Evolutionary conservation across 2,113 vertebrate genomes (phyloP).

Genomic region (Gopherus flavomarginatus): DNA sequence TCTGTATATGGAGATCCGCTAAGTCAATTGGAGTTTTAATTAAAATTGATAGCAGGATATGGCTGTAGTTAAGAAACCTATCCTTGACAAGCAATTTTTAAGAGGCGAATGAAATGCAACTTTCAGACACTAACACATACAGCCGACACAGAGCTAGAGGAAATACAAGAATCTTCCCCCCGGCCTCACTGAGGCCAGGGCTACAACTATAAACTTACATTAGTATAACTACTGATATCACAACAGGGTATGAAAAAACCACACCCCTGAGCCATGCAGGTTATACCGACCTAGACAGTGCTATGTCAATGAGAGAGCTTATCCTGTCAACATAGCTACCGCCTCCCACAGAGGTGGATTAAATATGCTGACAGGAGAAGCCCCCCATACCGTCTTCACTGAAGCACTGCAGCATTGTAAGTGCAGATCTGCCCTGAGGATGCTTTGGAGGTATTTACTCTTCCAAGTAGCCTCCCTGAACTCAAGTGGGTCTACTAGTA

Average conservation of each 20-base stretch:
- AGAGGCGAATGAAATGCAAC: background rate
- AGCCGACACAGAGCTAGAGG: background rate
- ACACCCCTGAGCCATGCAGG: background rate
- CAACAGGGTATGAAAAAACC: background rate
- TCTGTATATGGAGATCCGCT: fast-evolving
- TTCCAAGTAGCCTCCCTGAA: too few species aligned
- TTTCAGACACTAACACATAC: background rate
- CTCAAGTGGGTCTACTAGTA: background rate
- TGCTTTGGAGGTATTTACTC: background rate
- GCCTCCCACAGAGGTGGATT: too few species aligned
- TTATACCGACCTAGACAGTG: background rate
- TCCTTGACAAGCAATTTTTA: background rate
- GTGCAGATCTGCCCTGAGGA: background rate
- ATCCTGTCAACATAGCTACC: too few species aligned
- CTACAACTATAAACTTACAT: background rate
- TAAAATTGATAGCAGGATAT: fast-evolving
- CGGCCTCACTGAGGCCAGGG: background rate
- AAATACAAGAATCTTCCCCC: background rate
- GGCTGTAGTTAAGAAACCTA: background rate
- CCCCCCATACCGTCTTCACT: too few species aligned
- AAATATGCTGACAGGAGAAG: too few species aligned
- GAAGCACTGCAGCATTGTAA: background rate
- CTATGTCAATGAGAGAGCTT: background rate
- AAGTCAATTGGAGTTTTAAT: background rate
- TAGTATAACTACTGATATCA: background rate